These are phyloP conservation scores for Pseudochirops cupreus DNA, from an alignment of 2,797 vertebrate species.

Conservation along the genomic window DNA sequence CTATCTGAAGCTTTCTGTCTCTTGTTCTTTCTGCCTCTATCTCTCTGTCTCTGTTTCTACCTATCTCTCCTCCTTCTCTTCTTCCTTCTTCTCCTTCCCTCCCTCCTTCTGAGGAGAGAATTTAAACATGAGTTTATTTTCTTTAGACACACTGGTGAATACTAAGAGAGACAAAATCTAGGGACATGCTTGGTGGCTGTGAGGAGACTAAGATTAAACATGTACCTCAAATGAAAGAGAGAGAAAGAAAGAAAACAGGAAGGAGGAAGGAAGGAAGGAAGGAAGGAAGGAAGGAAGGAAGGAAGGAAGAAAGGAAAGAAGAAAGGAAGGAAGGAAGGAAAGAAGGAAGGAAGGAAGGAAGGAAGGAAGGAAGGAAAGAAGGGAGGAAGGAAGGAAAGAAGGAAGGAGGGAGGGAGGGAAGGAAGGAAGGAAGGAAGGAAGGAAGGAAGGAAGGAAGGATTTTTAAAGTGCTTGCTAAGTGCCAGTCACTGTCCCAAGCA, in stretches of 20 bases:
- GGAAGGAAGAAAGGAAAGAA: no score
- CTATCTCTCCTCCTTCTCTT: not conserved
- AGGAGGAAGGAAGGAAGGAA: no score
- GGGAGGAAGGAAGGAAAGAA: no score
- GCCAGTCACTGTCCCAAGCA: no score
- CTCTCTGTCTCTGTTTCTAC: not conserved
- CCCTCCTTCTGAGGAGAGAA: not conserved
- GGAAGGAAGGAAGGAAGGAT: not conserved
- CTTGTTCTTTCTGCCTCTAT: not conserved
- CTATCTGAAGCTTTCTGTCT: not conserved
- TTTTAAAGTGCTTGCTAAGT: no score
- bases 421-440: no score
- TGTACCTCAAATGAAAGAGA: not conserved
- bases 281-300: no score
- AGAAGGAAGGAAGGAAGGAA: no score
- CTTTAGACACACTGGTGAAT: not conserved
- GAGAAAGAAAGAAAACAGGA: no score
- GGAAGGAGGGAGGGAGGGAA: no score
- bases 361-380: not conserved
- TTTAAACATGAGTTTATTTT: not conserved
- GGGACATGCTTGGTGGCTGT: not conserved
- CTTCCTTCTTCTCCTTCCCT: not conserved
- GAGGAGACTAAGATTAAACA: not conserved
- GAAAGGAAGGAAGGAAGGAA: no score
- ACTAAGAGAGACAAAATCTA: not conserved